Percentiles rank a stretch among this genome's conserved stretches.
phyloP scores from a whole-genome alignment of 2,888 invertebrate species.

The Heteromurus nitidus region DNA sequence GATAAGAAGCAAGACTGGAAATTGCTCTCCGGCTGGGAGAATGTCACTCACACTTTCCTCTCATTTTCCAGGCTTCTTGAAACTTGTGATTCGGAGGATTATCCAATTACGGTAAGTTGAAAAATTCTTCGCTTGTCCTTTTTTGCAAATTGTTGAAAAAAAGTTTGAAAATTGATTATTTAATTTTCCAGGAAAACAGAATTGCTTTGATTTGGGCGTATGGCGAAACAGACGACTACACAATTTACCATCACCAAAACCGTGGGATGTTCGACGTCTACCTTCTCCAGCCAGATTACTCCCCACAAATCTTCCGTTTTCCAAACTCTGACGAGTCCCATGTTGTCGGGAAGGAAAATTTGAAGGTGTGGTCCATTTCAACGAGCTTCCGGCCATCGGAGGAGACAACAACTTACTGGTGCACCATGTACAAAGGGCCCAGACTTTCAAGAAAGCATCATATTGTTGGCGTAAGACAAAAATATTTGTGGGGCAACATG shows the following conservation, averaged over 20 bases:
- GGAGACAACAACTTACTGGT: slow-evolving; percentile 13
- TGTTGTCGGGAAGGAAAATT: slow-evolving; percentile 36
- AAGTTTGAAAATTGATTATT: background rate
- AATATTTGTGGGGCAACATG: background rate
- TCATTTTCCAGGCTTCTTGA: slow-evolving; percentile 48
- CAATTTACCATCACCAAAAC: slow-evolving; percentile 18
- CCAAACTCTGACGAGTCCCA: background rate
- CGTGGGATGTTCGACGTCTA: slow-evolving; percentile 30
- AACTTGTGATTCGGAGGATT: slow-evolving; percentile 50
- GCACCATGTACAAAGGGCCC: slow-evolving; percentile 14
- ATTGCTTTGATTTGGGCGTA: slow-evolving; percentile 32
- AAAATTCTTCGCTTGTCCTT: background rate
- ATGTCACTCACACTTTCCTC: slow-evolving; percentile 37
- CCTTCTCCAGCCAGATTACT: slow-evolving; percentile 37
- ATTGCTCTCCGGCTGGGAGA: slow-evolving; percentile 38
- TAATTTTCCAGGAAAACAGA: slow-evolving; percentile 3
- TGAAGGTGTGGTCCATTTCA: slow-evolving; percentile 22
- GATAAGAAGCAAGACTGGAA: slow-evolving; percentile 50
- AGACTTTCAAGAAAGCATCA: background rate
- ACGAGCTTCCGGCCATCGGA: background rate
- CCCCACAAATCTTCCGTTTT: slow-evolving; percentile 32
- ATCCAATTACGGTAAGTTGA: slow-evolving; percentile 40
- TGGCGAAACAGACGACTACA: slow-evolving; percentile 44
- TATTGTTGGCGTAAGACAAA: slow-evolving; percentile 14
- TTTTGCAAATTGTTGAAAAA: background rate